phyloP scores from a whole-genome alignment of 2,113 vertebrate genomes.

The Oryzias celebensis region DNA sequence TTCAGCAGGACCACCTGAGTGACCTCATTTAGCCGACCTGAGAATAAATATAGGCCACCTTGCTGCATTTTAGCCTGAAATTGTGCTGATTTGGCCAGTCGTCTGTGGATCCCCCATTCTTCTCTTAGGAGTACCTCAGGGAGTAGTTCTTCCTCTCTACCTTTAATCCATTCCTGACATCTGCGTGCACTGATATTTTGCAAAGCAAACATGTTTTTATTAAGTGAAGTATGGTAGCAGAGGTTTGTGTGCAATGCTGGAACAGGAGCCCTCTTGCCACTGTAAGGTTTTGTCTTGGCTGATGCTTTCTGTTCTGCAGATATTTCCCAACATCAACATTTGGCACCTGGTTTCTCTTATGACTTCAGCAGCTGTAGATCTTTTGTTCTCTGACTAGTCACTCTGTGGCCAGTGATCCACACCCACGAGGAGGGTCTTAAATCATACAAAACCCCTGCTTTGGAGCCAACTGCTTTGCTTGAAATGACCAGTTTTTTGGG shows the following conservation, averaged over 20 bases:
- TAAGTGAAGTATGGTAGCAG: constrained; percentile 18
- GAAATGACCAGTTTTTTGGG: constrained; percentile 62
- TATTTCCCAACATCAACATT: constrained; percentile 78
- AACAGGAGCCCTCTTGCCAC: constrained; percentile 42
- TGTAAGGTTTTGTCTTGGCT: constrained; percentile 46
- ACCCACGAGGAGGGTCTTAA: constrained; percentile 70
- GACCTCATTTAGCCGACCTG: constrained; percentile 78
- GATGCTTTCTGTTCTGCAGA: constrained; percentile 58
- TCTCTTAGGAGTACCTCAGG: constrained; percentile 34
- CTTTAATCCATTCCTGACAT: constrained; percentile 49
- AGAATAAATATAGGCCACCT: constrained; percentile 74
- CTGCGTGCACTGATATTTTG: constrained; percentile 23
- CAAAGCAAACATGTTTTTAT: constrained; percentile 30
- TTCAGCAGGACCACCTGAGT: constrained; percentile 75
- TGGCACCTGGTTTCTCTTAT: constrained; percentile 78
- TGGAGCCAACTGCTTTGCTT: constrained; percentile 60
- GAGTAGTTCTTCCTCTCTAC: constrained; percentile 31
- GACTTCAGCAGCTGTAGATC: constrained; percentile 77
- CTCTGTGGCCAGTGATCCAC: constrained; percentile 68
- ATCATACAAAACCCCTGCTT: constrained; percentile 55
- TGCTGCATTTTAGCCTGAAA: constrained; percentile 31
- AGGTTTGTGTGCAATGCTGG: constrained; percentile 27
- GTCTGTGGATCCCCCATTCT: constrained; percentile 37
- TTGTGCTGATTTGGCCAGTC: constrained; percentile 43
- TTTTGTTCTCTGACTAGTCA: constrained; percentile 75